phyloP scores from a whole-genome alignment of 2,888 invertebrate species.

The Drosophila kokeensis region DNA sequence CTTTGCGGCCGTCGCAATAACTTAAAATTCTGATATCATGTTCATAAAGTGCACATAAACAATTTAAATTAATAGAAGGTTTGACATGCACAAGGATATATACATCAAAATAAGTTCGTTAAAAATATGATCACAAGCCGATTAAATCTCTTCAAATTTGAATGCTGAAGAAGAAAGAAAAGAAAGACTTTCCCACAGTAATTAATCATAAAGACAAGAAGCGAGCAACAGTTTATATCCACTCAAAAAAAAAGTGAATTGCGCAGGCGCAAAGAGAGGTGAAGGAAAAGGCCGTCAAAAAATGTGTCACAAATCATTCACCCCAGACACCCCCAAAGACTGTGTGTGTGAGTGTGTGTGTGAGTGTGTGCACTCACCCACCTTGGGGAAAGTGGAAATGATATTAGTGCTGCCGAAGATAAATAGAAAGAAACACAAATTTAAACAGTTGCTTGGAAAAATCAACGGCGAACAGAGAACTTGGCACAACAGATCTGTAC shows the following conservation, averaged over 20 bases:
- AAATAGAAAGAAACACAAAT: slow-evolving; percentile 70
- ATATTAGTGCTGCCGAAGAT: slow-evolving; percentile 67
- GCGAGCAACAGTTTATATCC: slow-evolving; percentile 11
- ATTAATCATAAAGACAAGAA: slow-evolving; percentile 57
- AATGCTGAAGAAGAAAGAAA: neutral
- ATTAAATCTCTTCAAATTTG: neutral
- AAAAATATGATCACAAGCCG: neutral
- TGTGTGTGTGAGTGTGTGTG: neutral
- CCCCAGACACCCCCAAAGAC: slow-evolving; percentile 32
- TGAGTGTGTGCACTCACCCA: slow-evolving; percentile 1
- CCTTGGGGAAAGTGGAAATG: slow-evolving; percentile 63
- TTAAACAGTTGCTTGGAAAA: slow-evolving; percentile 77
- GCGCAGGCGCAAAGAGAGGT: slow-evolving; percentile 44
- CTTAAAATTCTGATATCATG: neutral
- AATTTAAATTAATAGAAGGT: neutral
- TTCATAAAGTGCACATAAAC: neutral
- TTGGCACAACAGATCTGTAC: slow-evolving; percentile 13
- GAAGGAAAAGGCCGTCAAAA: slow-evolving; percentile 53
- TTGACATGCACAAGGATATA: neutral
- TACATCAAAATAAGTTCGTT: neutral
- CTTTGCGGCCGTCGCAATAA: neutral
- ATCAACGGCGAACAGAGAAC: slow-evolving; percentile 47
- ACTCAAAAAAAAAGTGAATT: slow-evolving; percentile 18
- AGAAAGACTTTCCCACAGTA: slow-evolving; percentile 64
- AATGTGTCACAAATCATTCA: slow-evolving; percentile 82